Evolutionary conservation across 2,797 vertebrate genomes (phyloP).

Genomic region (Hypotaenidia philippensis): DNA sequence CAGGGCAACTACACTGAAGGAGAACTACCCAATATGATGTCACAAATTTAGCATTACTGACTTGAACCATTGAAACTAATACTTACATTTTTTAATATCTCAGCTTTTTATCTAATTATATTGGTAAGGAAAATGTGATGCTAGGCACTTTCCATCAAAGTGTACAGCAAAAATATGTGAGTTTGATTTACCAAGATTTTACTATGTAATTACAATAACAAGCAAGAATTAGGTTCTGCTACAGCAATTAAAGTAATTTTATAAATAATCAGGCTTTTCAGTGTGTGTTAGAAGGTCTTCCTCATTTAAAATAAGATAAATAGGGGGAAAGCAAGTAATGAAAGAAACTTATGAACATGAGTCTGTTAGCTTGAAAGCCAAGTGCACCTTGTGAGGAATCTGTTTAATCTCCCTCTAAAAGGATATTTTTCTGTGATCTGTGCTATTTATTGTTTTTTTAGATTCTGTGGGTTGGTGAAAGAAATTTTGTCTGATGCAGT

Average conservation of each 20-base stretch:
- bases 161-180: background rate
- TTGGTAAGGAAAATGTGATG: background rate
- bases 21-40: background rate
- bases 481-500: conserved; percentile 90
- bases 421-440: background rate
- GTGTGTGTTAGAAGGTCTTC: background rate
- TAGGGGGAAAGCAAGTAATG: background rate
- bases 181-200: background rate
- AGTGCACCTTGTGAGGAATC: background rate
- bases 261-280: background rate
- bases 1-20: background rate
- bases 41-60: background rate
- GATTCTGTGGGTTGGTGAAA: conserved; percentile 95
- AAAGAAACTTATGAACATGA: background rate
- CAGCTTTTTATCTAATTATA: background rate
- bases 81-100: background rate
- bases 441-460: conserved; percentile 65
- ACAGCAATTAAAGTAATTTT: background rate
- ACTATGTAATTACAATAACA: background rate
- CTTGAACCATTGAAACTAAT: background rate
- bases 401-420: background rate
- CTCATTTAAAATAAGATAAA: background rate
- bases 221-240: background rate
- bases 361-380: background rate
- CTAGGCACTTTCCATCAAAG: background rate